phyloP scores from a whole-genome alignment of 1,140 invertebrate species.

The Phortica variegata region DNA sequence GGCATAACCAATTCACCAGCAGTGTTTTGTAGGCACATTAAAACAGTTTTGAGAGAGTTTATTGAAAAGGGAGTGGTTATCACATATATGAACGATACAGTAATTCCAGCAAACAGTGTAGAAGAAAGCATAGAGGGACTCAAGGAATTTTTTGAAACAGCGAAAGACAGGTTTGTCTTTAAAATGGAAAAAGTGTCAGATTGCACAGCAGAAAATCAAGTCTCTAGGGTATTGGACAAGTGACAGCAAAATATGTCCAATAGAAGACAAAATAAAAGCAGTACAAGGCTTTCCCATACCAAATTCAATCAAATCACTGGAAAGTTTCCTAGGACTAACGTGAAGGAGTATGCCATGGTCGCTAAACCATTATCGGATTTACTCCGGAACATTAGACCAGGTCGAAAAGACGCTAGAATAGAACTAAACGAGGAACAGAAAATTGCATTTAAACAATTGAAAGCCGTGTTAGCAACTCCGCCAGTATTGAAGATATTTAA shows the following conservation, averaged over 20 bases:
- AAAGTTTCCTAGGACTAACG: constrained; percentile 39
- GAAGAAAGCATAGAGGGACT: not conserved
- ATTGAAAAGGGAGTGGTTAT: no score
- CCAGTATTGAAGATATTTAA: constrained; percentile 25
- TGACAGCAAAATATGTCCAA: constrained; percentile 21
- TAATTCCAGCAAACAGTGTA: not conserved
- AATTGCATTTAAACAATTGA: constrained; percentile 9
- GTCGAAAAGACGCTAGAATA: constrained; percentile 10
- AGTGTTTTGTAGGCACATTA: not conserved
- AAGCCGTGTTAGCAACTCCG: constrained; percentile 4
- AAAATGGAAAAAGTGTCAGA: not conserved
- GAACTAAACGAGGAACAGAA: not conserved
- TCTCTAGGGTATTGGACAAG: constrained; percentile 23
- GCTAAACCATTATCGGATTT: constrained; percentile 31
- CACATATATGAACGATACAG: not conserved
- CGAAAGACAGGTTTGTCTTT: not conserved
- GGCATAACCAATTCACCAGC: constrained; percentile 56
- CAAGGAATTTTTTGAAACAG: not conserved
- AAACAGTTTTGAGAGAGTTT: no score
- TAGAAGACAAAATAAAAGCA: constrained; percentile 31
- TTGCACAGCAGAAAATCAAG: constrained; percentile 15
- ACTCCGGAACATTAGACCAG: not conserved
- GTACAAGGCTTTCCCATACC: constrained; percentile 38
- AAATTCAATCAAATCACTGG: constrained; percentile 25
- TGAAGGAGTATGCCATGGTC: constrained; percentile 29